Percentiles rank a stretch among this genome's conserved stretches.
phyloP scores from a whole-genome alignment of 2,113 vertebrate species.

The Hippocampus barbouri region DNA sequence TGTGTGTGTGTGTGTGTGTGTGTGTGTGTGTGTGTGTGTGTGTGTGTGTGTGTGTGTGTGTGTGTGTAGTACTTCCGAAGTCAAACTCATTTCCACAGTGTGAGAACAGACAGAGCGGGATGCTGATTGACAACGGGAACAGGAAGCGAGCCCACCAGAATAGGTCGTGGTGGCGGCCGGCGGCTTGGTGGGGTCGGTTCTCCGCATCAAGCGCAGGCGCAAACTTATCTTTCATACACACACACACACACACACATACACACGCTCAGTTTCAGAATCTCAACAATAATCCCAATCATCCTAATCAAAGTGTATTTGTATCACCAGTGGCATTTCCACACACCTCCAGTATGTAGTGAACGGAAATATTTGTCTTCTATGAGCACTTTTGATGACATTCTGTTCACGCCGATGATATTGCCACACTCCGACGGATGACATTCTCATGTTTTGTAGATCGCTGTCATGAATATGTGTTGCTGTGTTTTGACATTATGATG shows the following conservation, averaged over 20 bases:
- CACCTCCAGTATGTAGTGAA: not conserved
- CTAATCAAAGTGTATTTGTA: not conserved
- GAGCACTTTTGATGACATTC: not conserved
- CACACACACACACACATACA: too few relatives aligned
- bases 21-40: constrained; percentile 68
- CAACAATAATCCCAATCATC: not conserved
- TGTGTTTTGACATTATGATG: not conserved
- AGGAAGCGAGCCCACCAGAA: not conserved
- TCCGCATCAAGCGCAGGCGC: not conserved
- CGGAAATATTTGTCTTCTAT: not conserved
- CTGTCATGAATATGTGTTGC: too few relatives aligned
- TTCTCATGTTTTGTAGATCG: not conserved
- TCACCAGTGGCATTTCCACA: not conserved
- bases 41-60: constrained; percentile 78
- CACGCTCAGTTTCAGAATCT: not conserved
- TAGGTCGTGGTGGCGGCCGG: not conserved
- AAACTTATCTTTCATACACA: not conserved
- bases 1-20: constrained; percentile 63
- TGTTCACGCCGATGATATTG: too few relatives aligned
- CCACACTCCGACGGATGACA: not conserved
- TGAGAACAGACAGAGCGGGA: constrained; percentile 77
- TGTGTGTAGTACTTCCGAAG: constrained; percentile 86
- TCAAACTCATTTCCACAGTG: constrained; percentile 98
- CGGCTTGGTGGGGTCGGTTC: not conserved
- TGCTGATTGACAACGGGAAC: constrained; percentile 28